phyloP scores from a whole-genome alignment of 2,888 invertebrate genomes.

The Blera fallax region DNA sequence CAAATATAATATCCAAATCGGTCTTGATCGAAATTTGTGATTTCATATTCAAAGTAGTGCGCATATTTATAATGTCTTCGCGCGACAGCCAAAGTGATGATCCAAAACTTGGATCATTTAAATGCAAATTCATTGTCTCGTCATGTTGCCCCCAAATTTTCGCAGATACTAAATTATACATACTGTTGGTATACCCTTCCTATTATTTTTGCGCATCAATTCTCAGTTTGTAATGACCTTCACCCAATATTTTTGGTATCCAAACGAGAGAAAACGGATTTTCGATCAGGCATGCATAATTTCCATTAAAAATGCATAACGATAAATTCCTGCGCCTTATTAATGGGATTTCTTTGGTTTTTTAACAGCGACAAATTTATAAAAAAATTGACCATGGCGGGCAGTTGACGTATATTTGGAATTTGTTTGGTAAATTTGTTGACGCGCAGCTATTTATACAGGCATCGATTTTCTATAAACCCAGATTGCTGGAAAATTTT shows the following conservation, averaged over 20 bases:
- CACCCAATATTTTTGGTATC: slow-evolving; percentile 35
- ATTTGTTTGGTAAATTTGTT: background rate
- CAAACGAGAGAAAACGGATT: background rate
- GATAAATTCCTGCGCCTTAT: slow-evolving; percentile 35
- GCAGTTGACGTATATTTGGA: background rate
- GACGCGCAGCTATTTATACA: background rate
- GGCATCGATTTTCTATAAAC: background rate
- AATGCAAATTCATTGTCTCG: slow-evolving; percentile 48
- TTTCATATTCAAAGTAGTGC: slow-evolving; percentile 15
- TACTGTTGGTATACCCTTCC: background rate
- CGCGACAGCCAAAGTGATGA: background rate
- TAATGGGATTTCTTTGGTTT: slow-evolving; percentile 39
- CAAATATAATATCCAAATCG: background rate
- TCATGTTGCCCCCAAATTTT: background rate
- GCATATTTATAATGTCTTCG: background rate
- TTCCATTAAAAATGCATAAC: slow-evolving; percentile 39
- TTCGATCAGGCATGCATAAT: slow-evolving; percentile 21
- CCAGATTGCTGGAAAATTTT: too few relatives aligned
- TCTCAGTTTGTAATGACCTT: slow-evolving; percentile 50
- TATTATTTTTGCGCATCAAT: background rate
- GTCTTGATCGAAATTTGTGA: background rate
- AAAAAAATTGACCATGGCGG: slow-evolving; percentile 26
- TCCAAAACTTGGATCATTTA: slow-evolving; percentile 22
- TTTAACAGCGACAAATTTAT: slow-evolving; percentile 47
- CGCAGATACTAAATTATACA: slow-evolving; percentile 20